Base-by-base conservation (phyloP, 2,113 vertebrate genomes). In the Acrocephalus arundinaceus region DNA sequence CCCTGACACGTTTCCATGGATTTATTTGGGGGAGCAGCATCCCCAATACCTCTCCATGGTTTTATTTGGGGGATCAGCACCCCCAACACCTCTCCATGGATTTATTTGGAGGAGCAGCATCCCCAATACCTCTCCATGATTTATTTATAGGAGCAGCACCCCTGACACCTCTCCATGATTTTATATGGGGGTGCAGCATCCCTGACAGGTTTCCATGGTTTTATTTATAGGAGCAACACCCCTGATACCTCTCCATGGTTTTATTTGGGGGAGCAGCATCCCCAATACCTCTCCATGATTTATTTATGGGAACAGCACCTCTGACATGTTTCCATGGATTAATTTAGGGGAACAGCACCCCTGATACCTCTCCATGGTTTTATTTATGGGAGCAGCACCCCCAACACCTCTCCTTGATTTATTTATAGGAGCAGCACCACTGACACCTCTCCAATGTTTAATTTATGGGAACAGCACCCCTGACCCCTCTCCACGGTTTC, bases 401-500 rank as follows among this genome's bases (percentile, higher is more conserved):
- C 72, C 6, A 13, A 48, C 8, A 2, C 57, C 5, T 31, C 7
- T 25, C 2, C 3, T 19, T 22, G 0, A 2, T 39, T 82, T 66
- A 68, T 94, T 49, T 91, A 49, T 55, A 70, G n/a, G 21, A 35
- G 19, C 33, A 48, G 33, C 30, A 41, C 7, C 24, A 10, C 37
- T 0, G 1, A 17, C 4, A 6, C 9, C 2, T 35, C 5, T 28
- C 4, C 5, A 20, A 1, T 11, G 3, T 18, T 30, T 37, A 0
- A 12, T 46, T 57, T 30, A 6, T 3, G 15, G 51, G 51, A 52
- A 3, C 27, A 0, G 19, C 77, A 63, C 8, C 70, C 74, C 84
- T 11, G 1, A 12, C 13, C 7, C 12, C 6, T 24, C 13, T 20
- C 9, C 11, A 2, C 1, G 27, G 1, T 6, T 57, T 27, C 0